Evolutionary conservation across 2,888 invertebrate genomes (phyloP).

Genomic region (Pammene fasciana): DNA sequence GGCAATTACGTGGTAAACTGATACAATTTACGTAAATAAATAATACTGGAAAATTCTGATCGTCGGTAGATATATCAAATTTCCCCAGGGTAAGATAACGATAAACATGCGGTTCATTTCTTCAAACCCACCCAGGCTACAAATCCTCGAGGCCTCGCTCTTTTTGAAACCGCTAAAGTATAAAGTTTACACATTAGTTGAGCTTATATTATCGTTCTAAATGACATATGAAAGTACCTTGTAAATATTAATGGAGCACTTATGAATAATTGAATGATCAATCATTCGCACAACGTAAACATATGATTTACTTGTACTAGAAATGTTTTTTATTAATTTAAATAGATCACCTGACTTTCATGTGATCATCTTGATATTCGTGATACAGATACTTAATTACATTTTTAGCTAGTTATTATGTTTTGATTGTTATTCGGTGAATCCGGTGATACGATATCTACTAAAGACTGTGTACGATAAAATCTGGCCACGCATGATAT

Average conservation of each 20-base stretch:
- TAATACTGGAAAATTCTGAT: not conserved
- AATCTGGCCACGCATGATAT: too few species aligned
- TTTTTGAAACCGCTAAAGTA: conserved; percentile 11
- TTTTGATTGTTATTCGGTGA: too few species aligned
- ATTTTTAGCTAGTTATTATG: too few species aligned
- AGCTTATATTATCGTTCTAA: conserved; percentile 13
- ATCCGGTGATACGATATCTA: too few species aligned
- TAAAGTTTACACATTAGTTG: conserved; percentile 18
- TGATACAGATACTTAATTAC: too few species aligned
- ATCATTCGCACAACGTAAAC: too few species aligned
- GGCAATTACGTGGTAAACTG: not conserved
- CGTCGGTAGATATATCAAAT: conserved; percentile 24
- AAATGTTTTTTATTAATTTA: too few species aligned
- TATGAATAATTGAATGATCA: conserved; percentile 3
- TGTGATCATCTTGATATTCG: too few species aligned
- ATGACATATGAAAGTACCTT: conserved; percentile 2
- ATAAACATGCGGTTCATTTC: conserved; percentile 20
- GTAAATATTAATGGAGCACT: not conserved
- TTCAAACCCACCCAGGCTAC: conserved; percentile 8
- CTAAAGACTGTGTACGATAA: too few species aligned
- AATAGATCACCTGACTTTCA: too few species aligned
- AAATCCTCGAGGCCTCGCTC: conserved; percentile 17
- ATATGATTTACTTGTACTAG: not conserved
- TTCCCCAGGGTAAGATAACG: conserved; percentile 21
- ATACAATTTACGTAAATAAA: not conserved